Base-by-base conservation (phyloP, 2,113 vertebrate species). In the Phyllopteryx taeniolatus region DNA sequence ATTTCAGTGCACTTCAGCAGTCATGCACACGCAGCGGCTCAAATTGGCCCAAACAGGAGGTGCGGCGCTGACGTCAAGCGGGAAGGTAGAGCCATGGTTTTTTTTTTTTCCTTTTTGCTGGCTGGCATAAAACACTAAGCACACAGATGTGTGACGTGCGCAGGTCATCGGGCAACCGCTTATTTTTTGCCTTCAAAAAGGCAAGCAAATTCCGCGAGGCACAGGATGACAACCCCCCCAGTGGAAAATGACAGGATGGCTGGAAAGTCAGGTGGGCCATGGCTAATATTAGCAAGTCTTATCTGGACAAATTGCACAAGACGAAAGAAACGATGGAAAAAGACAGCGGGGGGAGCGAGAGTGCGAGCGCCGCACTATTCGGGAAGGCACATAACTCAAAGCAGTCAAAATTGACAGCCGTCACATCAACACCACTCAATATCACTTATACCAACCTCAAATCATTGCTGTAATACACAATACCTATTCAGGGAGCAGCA, bases 201-300 rank as follows among this genome's bases (percentile, higher is more conserved):
- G 79, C 81, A 86, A 84, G 49, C 75, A 67, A 86, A 84, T 84
- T 85, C 80, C 81, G 82, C 63, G 82, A 85, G 76, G 74, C 47
- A 20, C 35, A 62, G 76, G 49, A 12, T 14, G 54, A 83, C 83
- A 47, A 67, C 86, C 86, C 86, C 85, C 87, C 85, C 83, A 60
- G 78, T 73, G 81, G 85, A 89, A 87, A 85, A 80, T 67, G 68
- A 83, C 57, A 43, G 71, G 76, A 67, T 8, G 66, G 46, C 66
- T 73, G 76, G 75, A 85, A 80, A 79, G 73, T 65, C 72, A n/a
- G 67, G 73, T 75, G 73, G 63, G 73, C 61, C 49, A 72, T 66
- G 4, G 76, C 79, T 82, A 83, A 87, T 81, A 86, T 85, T 86
- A 85, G 81, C 68, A 46, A 71, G 81, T 67, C 74, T 87, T 88